Evolutionary conservation across 2,113 vertebrate genomes (phyloP), one percentile per base, ranked within the genome.

Genomic region (Climacteris rufus): DNA sequence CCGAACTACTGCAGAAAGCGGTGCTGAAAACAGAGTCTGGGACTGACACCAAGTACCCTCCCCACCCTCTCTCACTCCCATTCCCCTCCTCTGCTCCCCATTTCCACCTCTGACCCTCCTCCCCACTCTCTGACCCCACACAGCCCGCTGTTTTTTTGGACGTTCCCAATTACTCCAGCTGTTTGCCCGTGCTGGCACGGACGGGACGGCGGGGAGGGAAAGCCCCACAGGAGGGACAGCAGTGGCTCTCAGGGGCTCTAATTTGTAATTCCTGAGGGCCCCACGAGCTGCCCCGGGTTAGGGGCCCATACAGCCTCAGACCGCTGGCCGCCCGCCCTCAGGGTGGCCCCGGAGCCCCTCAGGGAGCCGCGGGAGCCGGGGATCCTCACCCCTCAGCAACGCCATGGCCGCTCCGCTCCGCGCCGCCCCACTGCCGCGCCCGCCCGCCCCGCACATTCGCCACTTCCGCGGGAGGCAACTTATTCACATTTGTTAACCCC

Each of bases 361-460:
- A 18, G 35, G 53, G 33, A 13, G 53, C 14, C 24, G 44, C 21
- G 47, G 23, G 1, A 16, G 10, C 1, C 11, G 23, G 14, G 5
- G 28, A 30, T 3, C 94, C 95, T 97, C 95, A 97, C 98, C 98
- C 97, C 98, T 53, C 69, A 98, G 96, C 42, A 98, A 74, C 27
- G 98, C 83, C 98, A 98, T 98, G 83, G 52, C 53, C 44, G 20
- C 47, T 0, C 75, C 61, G 37, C 39, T 1, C 53, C 28, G 31
- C 49, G 3, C 76, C 22, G 40, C 18, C 4, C 42, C 33, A 22
- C 8, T 19, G 14, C 44, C 23, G 7, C 37, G 3, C 52, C 47
- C 57, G 5, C 59, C 11, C 25, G 4, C 8, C 10, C 87, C 52
- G 78, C 91, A 87, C 40, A 76, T 90, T 90, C 83, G 75, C 35